A percentile compares a stretch with the other conserved stretches of the same genome.
These are phyloP conservation scores for Lepidostoma basale DNA, from an alignment of 1,140 invertebrate genomes.

Conservation along the genomic window DNA sequence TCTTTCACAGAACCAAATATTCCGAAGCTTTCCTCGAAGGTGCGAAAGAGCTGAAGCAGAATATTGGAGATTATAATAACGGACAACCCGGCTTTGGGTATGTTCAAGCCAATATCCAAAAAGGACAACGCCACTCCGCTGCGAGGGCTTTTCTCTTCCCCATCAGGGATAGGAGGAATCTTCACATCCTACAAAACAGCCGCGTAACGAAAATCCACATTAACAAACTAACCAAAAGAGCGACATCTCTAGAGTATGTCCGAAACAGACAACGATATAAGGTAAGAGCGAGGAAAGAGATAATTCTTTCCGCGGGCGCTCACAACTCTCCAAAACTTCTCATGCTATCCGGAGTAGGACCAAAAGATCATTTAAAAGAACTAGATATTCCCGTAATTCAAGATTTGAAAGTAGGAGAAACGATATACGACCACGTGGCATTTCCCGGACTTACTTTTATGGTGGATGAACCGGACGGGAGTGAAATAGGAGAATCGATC, in stretches of 20 bases:
- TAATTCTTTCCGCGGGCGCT: slow-evolving; percentile 74
- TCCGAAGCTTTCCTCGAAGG: slow-evolving; percentile 68
- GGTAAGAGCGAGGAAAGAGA: slow-evolving; percentile 68
- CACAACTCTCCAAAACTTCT: slow-evolving; percentile 81
- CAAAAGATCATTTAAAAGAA: slow-evolving; percentile 66
- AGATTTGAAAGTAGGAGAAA: slow-evolving; percentile 72
- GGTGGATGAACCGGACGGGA: slow-evolving; percentile 58
- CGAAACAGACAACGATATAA: slow-evolving; percentile 55
- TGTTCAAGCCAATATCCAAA: slow-evolving; percentile 68
- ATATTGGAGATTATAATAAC: slow-evolving; percentile 69
- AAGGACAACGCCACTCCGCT: slow-evolving; percentile 59
- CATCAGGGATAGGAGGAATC: slow-evolving; percentile 65
- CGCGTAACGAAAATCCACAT: slow-evolving; percentile 70
- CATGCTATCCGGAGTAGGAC: slow-evolving; percentile 82
- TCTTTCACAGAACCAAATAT: slow-evolving; percentile 56
- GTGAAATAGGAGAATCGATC: slow-evolving; percentile 50
- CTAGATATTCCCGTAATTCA: slow-evolving; percentile 70
- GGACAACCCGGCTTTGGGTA: slow-evolving; percentile 66
- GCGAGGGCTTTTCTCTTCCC: slow-evolving; percentile 66
- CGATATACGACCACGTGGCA: slow-evolving; percentile 76
- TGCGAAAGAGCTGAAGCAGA: slow-evolving; percentile 64
- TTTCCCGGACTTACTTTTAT: slow-evolving; percentile 69
- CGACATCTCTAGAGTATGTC: slow-evolving; percentile 68
- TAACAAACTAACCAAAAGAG: slow-evolving; percentile 62
- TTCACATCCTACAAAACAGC: slow-evolving; percentile 65